A percentile compares a stretch with the other conserved stretches of the same genome.
These are phyloP conservation scores for Butorides virescens DNA, from an alignment of 2,113 vertebrate genomes.

Conservation along the genomic window DNA sequence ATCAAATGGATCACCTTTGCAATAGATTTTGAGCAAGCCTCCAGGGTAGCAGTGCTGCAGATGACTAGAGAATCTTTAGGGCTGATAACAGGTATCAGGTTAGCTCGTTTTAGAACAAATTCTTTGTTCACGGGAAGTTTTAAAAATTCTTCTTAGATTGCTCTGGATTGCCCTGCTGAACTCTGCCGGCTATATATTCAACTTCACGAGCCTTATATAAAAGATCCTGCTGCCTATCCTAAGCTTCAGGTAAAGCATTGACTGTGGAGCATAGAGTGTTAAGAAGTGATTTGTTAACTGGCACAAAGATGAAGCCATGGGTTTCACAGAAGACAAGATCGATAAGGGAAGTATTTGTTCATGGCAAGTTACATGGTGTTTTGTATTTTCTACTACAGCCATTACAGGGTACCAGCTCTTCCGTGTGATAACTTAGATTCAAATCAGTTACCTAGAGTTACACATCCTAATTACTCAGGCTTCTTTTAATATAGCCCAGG, in stretches of 20 bases:
- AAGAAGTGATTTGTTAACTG: not conserved
- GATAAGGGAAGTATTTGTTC: not conserved
- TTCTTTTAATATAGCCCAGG: not conserved
- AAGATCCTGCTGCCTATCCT: slow-evolving; percentile 89
- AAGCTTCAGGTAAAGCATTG: slow-evolving; percentile 85
- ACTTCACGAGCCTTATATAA: slow-evolving; percentile 90
- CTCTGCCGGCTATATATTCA: slow-evolving; percentile 83
- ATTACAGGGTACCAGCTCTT: not conserved
- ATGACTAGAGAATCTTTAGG: not conserved
- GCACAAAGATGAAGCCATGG: not conserved
- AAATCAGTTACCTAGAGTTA: not conserved
- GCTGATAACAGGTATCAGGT: not conserved
- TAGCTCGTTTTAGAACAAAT: not conserved
- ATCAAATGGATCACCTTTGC: not conserved
- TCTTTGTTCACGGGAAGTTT: not conserved
- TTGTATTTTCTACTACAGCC: not conserved
- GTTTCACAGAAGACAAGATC: not conserved
- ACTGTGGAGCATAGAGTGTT: not conserved
- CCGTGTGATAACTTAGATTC: not conserved
- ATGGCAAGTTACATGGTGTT: not conserved
- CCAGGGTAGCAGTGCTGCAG: not conserved
- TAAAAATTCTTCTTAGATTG: slow-evolving; percentile 74
- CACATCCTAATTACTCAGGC: not conserved
- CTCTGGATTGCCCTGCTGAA: slow-evolving; percentile 86
- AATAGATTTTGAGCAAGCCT: not conserved